These are phyloP conservation scores for Fissipunctia ypsillon DNA, from an alignment of 2,888 invertebrate species.

Conservation along the genomic window DNA sequence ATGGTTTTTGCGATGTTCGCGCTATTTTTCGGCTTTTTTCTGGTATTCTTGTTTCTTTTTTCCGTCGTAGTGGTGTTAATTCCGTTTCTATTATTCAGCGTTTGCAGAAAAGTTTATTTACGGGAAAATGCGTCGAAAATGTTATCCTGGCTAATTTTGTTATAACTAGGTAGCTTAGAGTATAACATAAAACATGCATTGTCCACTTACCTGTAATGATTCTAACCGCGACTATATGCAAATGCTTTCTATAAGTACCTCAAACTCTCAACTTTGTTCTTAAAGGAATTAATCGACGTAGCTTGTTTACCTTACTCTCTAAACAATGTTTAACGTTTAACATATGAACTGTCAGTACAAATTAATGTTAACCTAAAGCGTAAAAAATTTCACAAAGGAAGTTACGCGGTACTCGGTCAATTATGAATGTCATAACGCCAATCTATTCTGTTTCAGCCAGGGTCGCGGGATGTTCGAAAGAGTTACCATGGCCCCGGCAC, in stretches of 20 bases:
- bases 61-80: background rate
- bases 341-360: conserved; percentile 43
- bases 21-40: conserved; percentile 4
- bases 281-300: conserved; percentile 16
- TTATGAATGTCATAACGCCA: conserved; percentile 54
- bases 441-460: conserved; percentile 45
- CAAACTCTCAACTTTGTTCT: background rate
- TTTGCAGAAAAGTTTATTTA: background rate
- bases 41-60: conserved; percentile 6
- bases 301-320: conserved; percentile 23
- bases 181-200: background rate
- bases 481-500: no score
- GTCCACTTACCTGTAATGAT: background rate
- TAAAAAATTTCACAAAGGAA: conserved; percentile 65
- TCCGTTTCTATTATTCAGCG: background rate
- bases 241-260: background rate
- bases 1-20: conserved; percentile 32
- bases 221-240: background rate
- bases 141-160: background rate
- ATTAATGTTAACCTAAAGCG: conserved; percentile 45
- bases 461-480: no score
- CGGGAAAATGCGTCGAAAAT: background rate
- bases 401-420: conserved; percentile 62
- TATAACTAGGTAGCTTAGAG: background rate
- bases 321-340: conserved; percentile 37